Evolutionary conservation across 1,140 invertebrate species (phyloP).

Genomic region (Ruditapes philippinarum): DNA sequence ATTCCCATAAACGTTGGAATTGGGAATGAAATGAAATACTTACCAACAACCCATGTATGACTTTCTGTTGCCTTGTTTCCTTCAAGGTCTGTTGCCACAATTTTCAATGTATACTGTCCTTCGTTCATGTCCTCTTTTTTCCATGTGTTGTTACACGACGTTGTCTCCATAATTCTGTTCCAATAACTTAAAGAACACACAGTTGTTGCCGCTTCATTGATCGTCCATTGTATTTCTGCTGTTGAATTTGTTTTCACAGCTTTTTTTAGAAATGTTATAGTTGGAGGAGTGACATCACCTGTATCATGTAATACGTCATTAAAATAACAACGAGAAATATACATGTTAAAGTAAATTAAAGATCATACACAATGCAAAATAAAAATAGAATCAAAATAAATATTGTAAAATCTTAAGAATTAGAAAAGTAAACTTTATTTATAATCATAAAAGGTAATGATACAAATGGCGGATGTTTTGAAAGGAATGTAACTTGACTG

Average conservation of each 20-base stretch:
- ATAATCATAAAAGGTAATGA: no score
- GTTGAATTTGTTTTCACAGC: neutral
- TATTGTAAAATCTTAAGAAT: no score
- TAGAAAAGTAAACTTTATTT: no score
- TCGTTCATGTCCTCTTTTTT: neutral
- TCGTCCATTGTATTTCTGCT: neutral
- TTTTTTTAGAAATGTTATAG: neutral
- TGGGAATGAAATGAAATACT: no score
- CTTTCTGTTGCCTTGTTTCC: neutral
- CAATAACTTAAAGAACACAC: neutral
- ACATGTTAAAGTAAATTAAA: no score
- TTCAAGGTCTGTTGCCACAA: neutral
- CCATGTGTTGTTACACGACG: neutral
- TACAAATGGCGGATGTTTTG: no score
- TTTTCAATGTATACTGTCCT: neutral
- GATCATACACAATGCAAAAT: no score
- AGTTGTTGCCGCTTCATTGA: neutral
- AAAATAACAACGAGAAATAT: no score
- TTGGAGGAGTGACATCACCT: constrained; percentile 33
- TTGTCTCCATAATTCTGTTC: neutral
- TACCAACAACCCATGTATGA: constrained; percentile 12
- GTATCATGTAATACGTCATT: no score
- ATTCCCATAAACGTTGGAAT: no score
- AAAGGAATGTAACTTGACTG: no score
- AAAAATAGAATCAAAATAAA: no score